Evolutionary conservation across 2,888 invertebrate species (phyloP), one percentile per base, ranked within the genome.

Genomic region (Eucera pruinosa): DNA sequence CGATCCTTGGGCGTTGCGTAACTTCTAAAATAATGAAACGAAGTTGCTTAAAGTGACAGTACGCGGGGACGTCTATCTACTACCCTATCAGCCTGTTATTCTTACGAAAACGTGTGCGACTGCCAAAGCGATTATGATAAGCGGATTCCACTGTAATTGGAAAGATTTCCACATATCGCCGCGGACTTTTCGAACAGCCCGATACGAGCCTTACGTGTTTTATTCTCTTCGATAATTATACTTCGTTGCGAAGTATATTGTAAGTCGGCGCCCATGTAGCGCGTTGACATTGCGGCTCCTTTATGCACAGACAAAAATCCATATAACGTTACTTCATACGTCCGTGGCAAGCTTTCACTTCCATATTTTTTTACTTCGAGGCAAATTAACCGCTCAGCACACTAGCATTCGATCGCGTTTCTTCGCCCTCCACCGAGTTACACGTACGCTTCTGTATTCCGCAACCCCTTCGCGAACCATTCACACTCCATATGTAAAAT

Each of bases 291-390:
- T 54, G 27, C 25, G 66, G n/a, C 47, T 50, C 36, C 15, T 48
- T 50, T 68, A 23, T 66, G 52, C 20, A 25, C 78, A 68, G 55
- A 82, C 66, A 78, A 74, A 74, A 70, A 64, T 65, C 30, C 61
- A 66, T 77, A 64, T 69, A n/a, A 80, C 61, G 76, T 77, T 67
- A 47, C 15, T 78, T 80, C 78, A 74, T 78, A 58, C 78, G 67
- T 78, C 74, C 78, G 69, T 65, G 67, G 47, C 54, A 60, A 58
- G 57, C 67, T 61, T 78, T 62, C 66, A 66, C 67, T 77, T 68
- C 69, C 64, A 20, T 36, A 20, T 15, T 23, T 4, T 9, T 69
- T 15, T 47, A 20, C 23, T 23, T 39, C 18, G 11, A 39, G 11
- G 13, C 15, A 58, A 65, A 45, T 65, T 33, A 45, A 60, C 45